Base-by-base conservation (phyloP, 1,140 invertebrate genomes). In the Temnothorax curvispinosus region DNA sequence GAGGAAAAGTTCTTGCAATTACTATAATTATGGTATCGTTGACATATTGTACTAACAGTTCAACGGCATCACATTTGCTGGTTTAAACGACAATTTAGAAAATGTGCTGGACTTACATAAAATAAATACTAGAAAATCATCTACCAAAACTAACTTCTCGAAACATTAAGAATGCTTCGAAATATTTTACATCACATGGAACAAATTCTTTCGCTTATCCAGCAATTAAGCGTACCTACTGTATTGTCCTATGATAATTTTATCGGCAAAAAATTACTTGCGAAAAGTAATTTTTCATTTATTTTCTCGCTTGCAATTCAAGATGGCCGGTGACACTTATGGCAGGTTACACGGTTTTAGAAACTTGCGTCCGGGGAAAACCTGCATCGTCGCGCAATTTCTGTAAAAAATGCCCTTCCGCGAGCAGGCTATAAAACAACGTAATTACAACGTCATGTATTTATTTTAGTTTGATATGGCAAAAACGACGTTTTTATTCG, bases 361-460 rank as follows among this genome's bases (percentile, higher is more conserved):
- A 84, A 60, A 62, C 44, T 74, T 32, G 38, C 27, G 50, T 9
- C 38, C 21, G 38, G 56, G 21, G 72, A 65, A 77, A 80, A 80
- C 44, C n/a, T 65, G 13, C 52, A 27, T 32, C 9, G 21, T 27
- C 65, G 50, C 52, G 13, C 52, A 52, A 74, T 50, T 84, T 62
- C 11, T 32, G 80, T 21, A 84, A 84, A 82, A 82, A 74, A 54
- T 74, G 80, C 27, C 41, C 69, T 74, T 74, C 13, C 41, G 54
- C 67, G 54, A 60, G 13, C 65, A 32, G 15, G 64, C 50, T 38
- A 38, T 38, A 74, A 74, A 60, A 74, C 41, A 47, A 74, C 32
- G 41, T 74, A 74, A 84, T 84, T 74, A 84, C 44, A 84, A 35
- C 41, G 47, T 78, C 60, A 65, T 44, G 64, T 82, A 82, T 82